Evolutionary conservation across 2,113 vertebrate species (phyloP).

Genomic region (Phocoena sinus): DNA sequence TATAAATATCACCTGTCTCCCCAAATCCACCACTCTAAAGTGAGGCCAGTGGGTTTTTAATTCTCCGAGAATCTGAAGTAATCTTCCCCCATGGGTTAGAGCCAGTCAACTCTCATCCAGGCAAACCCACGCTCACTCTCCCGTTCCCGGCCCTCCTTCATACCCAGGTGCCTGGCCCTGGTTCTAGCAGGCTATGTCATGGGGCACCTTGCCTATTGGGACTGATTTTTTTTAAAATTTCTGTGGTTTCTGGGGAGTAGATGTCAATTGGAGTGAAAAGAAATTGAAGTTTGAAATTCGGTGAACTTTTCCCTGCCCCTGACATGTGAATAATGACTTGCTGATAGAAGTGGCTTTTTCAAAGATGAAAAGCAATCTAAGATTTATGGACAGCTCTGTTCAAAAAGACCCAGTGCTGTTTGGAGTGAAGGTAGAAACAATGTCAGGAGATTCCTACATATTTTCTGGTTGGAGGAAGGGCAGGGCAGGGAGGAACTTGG

Average conservation of each 20-base stretch:
- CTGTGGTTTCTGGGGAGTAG: constrained; percentile 46
- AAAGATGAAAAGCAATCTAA: constrained; percentile 58
- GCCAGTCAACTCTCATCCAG: not conserved
- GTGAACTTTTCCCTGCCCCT: constrained; percentile 46
- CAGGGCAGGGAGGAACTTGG: not conserved
- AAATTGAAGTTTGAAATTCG: constrained; percentile 29
- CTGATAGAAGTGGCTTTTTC: constrained; percentile 59
- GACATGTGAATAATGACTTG: constrained; percentile 57
- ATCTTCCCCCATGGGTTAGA: not conserved
- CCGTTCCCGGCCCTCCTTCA: no score
- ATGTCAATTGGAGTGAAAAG: constrained; percentile 46
- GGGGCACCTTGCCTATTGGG: not conserved
- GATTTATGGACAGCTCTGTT: constrained; percentile 60
- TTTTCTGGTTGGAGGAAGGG: not conserved
- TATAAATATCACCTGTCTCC: constrained; percentile 3
- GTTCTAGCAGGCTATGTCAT: not conserved
- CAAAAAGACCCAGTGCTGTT: not conserved
- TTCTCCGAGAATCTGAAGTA: not conserved
- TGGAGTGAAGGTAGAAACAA: constrained; percentile 11
- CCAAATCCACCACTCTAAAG: constrained; percentile 1
- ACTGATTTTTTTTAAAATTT: not conserved
- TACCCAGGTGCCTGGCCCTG: not conserved
- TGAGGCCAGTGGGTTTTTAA: not conserved
- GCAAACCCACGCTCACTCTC: not conserved
- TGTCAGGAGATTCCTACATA: constrained; percentile 37